Base-by-base conservation (phyloP, 2,888 invertebrate genomes). In the Arctia plantaginis region DNA sequence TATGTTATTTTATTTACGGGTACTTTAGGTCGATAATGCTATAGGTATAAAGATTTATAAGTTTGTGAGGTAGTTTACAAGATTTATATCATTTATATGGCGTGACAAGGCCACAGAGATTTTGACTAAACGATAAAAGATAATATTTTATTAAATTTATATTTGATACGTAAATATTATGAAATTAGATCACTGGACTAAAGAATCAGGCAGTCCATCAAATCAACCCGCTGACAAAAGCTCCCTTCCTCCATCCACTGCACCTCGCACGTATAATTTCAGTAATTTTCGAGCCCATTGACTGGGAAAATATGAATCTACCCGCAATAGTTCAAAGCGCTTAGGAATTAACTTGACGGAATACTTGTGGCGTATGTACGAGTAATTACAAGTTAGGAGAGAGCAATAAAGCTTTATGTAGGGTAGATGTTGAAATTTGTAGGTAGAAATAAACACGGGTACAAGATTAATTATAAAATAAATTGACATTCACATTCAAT, bases 241-340 rank as follows among this genome's bases (percentile, higher is more conserved):
- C 66, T 69, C 66, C 59, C 35, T 55, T 76, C 72, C 67, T 71
- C 64, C 70, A 44, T 68, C 76, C 44, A 70, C 35, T 84, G 85
- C 90, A 86, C 77, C 86, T 87, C 87, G 86, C 90, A 89, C 89
- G 89, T 89, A 87, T 90, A 91, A 91, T 88, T 90, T 86, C 82
- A 81, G 89, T 90, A 91, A 92, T 93, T 93, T 93, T 93, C 93
- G 73, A 83, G 90, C 81, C 86, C 93, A 91, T 87, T 91, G 93
- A 81, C 88, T 87, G 89, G 88, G 90, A 92, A 93, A 92, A 92
- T 92, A 90, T 90, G 90, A 91, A 89, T 89, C 87, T 87, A 87
- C 84, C 82, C 86, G 82, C 86, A 85, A 89, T 90, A 90, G 90
- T 90, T 91, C 91, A 92, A 90, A 91, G 90, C 88, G 92, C 88